Conservation (phyloP, 1,140 invertebrate genomes). For the Chelonus insularis region DNA sequence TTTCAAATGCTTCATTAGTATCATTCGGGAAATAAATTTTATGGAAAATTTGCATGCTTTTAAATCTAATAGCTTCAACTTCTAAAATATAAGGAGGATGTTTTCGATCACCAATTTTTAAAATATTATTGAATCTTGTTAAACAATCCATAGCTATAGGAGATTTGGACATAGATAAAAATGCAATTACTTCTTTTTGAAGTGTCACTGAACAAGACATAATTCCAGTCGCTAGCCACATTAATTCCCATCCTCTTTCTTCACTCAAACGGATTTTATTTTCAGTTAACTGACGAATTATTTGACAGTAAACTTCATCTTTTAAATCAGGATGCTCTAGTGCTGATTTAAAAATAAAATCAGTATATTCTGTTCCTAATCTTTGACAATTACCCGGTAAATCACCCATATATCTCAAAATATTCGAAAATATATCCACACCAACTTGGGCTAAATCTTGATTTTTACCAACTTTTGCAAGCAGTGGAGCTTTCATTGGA, state of each 20-base stretch:
- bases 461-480: slow-evolving; percentile 78
- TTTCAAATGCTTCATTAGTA: slow-evolving; percentile 80
- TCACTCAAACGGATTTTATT: slow-evolving; percentile 82
- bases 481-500: slow-evolving; percentile 81
- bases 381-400: slow-evolving; percentile 75
- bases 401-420: slow-evolving; percentile 96
- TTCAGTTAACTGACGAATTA: slow-evolving; percentile 91
- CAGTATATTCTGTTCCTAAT: slow-evolving; percentile 77
- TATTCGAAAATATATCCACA: slow-evolving; percentile 74
- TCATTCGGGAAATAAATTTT: slow-evolving; percentile 93
- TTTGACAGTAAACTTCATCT: slow-evolving; percentile 93
- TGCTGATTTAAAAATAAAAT: slow-evolving; percentile 84
- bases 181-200: slow-evolving; percentile 67
- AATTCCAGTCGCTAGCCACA: slow-evolving; percentile 88
- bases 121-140: slow-evolving; percentile 78
- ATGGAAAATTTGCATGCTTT: slow-evolving; percentile 92
- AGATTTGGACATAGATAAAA: slow-evolving; percentile 78
- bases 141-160: slow-evolving; percentile 81
- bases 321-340: slow-evolving; percentile 77
- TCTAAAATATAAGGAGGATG: slow-evolving; percentile 92
- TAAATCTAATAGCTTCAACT: slow-evolving; percentile 92
- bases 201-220: slow-evolving; percentile 72
- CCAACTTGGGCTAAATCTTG: slow-evolving; percentile 77
- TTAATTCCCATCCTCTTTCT: slow-evolving; percentile 89
- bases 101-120: slow-evolving; percentile 78